phyloP scores from a whole-genome alignment of 2,113 vertebrate genomes.

The Tiliqua scincoides region DNA sequence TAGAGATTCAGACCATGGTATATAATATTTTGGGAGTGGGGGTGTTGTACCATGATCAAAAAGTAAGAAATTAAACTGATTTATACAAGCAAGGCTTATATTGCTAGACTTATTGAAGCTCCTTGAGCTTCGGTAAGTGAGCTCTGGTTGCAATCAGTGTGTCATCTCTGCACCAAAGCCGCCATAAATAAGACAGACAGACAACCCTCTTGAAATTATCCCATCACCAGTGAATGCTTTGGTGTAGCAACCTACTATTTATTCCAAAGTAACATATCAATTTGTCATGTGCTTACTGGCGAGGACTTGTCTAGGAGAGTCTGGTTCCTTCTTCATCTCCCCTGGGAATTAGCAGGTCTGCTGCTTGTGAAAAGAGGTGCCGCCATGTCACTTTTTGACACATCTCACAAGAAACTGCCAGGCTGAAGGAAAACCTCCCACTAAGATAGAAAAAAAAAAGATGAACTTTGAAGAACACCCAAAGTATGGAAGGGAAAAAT shows the following conservation, averaged over 20 bases:
- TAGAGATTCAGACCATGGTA: too few species aligned
- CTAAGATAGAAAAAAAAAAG: neutral
- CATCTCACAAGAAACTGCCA: neutral
- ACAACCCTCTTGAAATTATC: neutral
- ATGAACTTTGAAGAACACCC: neutral
- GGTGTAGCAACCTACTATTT: neutral
- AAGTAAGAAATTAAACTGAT: neutral
- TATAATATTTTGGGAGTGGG: too few species aligned
- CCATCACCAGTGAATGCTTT: rapidly evolving
- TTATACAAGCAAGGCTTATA: neutral
- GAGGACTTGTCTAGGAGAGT: conserved; percentile 36
- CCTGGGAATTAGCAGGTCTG: neutral
- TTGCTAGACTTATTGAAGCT: neutral
- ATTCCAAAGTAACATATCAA: conserved; percentile 23
- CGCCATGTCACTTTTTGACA: neutral
- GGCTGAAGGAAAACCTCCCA: conserved; percentile 2
- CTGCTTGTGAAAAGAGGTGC: neutral
- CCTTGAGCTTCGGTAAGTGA: neutral
- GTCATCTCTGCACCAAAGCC: neutral
- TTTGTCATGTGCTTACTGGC: conserved; percentile 38
- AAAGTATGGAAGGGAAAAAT: neutral
- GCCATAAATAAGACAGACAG: neutral
- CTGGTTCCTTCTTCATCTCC: conserved; percentile 38
- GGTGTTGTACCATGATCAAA: neutral
- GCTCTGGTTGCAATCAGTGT: neutral